Base-by-base conservation (phyloP, 2,888 invertebrate species). In the Pandemis cinnamomeana region DNA sequence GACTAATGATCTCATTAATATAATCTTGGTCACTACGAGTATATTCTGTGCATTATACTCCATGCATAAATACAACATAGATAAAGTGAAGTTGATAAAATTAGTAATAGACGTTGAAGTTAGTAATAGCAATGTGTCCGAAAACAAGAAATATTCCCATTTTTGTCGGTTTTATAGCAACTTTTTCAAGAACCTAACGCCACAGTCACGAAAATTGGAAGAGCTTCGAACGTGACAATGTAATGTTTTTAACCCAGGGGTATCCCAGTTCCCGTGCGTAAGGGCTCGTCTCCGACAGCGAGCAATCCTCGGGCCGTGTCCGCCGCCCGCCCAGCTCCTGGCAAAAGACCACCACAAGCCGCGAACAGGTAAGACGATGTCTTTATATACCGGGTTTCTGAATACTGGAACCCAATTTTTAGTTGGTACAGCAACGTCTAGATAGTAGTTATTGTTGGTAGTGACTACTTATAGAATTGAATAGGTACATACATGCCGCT, bases 261-360 rank as follows among this genome's bases (percentile, higher is more conserved):
- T 61, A 95, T 95, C 77, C 95, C 95, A 27, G 93, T 95, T 10
- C 91, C 95, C 5, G 92, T 92, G 2, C 89, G 90, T 51, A 95
- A 95, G 79, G 89, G 92, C 44, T 81, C 83, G 1, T 92, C 93
- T 0, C 93, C 94, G 0, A 92, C 93, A 58, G 84, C 93, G 60
- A 84, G 82, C n/a, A 85, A 83, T 67, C 90, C 93, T 2, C 82
- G 87, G 11, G 77, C 84, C 5, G 72, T 71, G 61, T 72, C 83
- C 3, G 80, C 44, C 70, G 44, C 67, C 27, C 64, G 58, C 41
- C 42, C 67, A 46, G 77, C 84, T 71, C 53, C 73, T 2, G 80
- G 53, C 63, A 42, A 53, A 20, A 55, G 58, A 13, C 60, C 67
- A 13, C 51, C 92, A 20, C 91, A 91, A 75, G 84, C 92, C 48